Percentiles rank a stretch among this genome's conserved stretches.
Evolutionary conservation across 2,113 vertebrate genomes (phyloP).

Genomic region (Toxotes jaculatrix): DNA sequence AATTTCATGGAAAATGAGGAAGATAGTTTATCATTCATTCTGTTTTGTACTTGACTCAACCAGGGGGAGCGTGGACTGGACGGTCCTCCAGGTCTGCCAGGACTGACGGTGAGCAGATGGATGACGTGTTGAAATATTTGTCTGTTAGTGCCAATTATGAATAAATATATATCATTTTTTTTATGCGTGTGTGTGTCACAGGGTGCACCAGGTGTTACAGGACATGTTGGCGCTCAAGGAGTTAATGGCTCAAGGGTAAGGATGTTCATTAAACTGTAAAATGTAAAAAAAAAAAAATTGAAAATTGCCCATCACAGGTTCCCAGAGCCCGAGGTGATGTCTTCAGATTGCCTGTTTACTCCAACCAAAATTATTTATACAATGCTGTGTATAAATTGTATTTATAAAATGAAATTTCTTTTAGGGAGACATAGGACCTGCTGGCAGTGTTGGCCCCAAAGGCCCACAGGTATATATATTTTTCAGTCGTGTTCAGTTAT

Average conservation of each 20-base stretch:
- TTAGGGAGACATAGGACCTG: constrained; percentile 88
- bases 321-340: background rate
- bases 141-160: background rate
- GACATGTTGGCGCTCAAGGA: constrained; percentile 83
- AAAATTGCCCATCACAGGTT: background rate
- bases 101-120: constrained; percentile 82
- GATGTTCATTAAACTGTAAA: background rate
- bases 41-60: constrained; percentile 6
- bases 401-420: constrained; percentile 42
- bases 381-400: constrained; percentile 2
- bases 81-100: constrained; percentile 82
- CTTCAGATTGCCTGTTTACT: background rate
- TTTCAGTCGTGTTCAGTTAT: background rate
- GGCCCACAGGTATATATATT: constrained; percentile 85
- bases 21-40: background rate
- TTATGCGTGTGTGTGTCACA: constrained; percentile 62
- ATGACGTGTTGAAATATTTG: background rate
- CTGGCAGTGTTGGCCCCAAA: constrained; percentile 79
- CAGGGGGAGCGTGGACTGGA: constrained; percentile 87
- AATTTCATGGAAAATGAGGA: background rate
- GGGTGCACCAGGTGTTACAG: constrained; percentile 85
- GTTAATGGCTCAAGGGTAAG: constrained; percentile 88
- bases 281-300: background rate
- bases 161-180: background rate
- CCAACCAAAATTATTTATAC: background rate